A percentile compares a stretch with the other conserved stretches of the same genome.
Evolutionary conservation across 2,797 vertebrate species (phyloP).

Genomic region (Amazonetta brasiliensis): DNA sequence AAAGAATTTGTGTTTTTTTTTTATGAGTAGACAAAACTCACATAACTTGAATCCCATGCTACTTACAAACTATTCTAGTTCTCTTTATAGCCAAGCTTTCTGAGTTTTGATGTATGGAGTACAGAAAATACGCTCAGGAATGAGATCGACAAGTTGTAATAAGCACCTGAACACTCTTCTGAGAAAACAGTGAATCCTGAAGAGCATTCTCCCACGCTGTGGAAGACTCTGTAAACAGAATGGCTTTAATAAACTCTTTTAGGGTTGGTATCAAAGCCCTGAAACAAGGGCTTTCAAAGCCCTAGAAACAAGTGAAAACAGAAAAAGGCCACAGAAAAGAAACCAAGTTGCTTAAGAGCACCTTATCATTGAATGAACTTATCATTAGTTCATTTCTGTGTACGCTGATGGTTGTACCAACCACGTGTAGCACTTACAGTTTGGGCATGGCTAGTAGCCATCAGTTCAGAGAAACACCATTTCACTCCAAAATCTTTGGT

Average conservation of each 20-base stretch:
- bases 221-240: neutral
- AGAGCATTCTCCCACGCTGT: neutral
- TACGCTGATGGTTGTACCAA: neutral
- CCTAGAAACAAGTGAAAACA: neutral
- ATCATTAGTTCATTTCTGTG: fast-evolving
- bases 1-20: neutral
- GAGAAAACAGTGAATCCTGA: neutral
- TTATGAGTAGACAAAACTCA: neutral
- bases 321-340: neutral
- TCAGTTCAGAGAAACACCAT: neutral
- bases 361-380: neutral
- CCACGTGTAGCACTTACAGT: neutral
- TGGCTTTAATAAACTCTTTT: neutral
- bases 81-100: neutral
- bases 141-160: neutral
- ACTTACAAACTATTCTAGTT: neutral
- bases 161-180: neutral
- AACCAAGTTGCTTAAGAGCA: neutral
- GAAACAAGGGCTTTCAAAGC: too few relatives aligned
- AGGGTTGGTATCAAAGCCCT: neutral
- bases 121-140: neutral
- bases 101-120: neutral
- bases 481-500: neutral
- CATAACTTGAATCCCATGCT: fast-evolving
- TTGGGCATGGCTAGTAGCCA: neutral